phyloP scores from a whole-genome alignment of 2,888 invertebrate species.

The Barypeithes pellucidus region DNA sequence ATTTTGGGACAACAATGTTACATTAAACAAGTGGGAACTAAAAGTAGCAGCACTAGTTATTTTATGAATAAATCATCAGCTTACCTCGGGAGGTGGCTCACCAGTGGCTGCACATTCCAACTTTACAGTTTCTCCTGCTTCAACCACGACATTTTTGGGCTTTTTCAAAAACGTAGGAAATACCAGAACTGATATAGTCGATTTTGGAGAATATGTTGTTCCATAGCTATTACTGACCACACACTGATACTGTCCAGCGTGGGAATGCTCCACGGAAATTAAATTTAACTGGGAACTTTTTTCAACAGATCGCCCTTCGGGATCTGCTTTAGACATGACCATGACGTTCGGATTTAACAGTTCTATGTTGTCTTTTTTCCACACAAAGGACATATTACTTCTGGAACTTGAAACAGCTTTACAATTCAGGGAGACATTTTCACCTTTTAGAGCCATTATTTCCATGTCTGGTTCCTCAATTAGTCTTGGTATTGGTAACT shows the following conservation, averaged over 20 bases:
- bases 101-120: conserved; percentile 94
- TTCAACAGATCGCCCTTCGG: conserved; percentile 76
- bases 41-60: too few relatives aligned
- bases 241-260: conserved; percentile 95
- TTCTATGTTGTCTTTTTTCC: conserved; percentile 90
- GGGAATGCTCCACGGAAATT: conserved; percentile 82
- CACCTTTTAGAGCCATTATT: conserved; percentile 90
- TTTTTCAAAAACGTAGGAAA: conserved; percentile 90
- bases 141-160: conserved; percentile 88
- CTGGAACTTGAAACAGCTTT: conserved; percentile 86
- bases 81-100: conserved; percentile 84
- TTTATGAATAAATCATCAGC: conserved; percentile 1
- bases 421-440: conserved; percentile 87
- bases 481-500: conserved; percentile 90
- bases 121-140: conserved; percentile 88
- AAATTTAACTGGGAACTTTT: conserved; percentile 84
- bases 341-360: conserved; percentile 66
- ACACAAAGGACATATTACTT: conserved; percentile 84
- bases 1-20: too few relatives aligned
- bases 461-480: conserved; percentile 86
- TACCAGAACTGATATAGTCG: conserved; percentile 89
- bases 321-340: conserved; percentile 67
- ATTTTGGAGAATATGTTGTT: conserved; percentile 89
- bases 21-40: too few relatives aligned
- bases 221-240: conserved; percentile 90